Percentiles rank a stretch among this genome's conserved stretches.
Conservation (phyloP, 2,797 vertebrate genomes). For the Coregonus suidteri region DNA sequence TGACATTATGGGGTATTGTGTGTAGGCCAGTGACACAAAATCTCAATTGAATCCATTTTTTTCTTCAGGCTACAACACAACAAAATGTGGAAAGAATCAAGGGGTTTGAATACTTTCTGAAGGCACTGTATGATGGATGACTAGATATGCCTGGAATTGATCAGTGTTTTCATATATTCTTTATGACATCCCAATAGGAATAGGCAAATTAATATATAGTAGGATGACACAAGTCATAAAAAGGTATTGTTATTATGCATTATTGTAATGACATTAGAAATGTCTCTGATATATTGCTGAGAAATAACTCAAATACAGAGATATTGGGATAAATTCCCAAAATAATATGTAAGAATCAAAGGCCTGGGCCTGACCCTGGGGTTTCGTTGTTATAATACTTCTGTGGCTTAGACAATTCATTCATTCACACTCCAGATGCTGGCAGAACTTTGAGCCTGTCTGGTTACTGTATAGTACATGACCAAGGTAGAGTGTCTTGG, state of each 20-base stretch:
- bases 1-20: too few relatives aligned
- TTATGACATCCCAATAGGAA: neutral
- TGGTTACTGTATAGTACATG: slow-evolving; percentile 1
- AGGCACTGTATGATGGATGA: neutral
- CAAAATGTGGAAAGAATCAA: too few relatives aligned
- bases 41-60: too few relatives aligned
- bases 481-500: neutral
- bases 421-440: neutral
- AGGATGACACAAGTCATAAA: neutral
- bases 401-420: neutral
- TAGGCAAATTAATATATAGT: neutral
- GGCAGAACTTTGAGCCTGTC: neutral
- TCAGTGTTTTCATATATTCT: neutral
- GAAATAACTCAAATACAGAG: neutral
- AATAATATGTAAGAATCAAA: neutral
- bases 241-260: neutral
- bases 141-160: neutral
- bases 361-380: neutral
- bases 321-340: neutral
- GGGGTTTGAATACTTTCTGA: too few relatives aligned
- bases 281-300: neutral
- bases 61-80: too few relatives aligned
- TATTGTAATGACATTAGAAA: neutral
- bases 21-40: too few relatives aligned
- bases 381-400: neutral